Percentiles rank a stretch among this genome's conserved stretches.
Conservation (phyloP, 2,113 vertebrate species). For the Ursus arctos region DNA sequence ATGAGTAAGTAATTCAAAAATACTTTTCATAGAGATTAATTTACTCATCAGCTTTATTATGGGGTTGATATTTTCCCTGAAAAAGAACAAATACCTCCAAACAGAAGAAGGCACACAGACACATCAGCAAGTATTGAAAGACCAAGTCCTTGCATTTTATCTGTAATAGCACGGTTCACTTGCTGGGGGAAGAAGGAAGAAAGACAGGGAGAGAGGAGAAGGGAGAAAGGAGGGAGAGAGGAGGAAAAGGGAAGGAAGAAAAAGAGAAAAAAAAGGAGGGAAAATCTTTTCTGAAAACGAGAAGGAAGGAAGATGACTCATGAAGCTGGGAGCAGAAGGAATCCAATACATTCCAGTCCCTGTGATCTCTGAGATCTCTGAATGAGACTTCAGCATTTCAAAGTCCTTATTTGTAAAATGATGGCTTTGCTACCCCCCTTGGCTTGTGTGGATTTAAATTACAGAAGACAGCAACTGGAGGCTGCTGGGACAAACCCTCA, state of each 20-base stretch:
- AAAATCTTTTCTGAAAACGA: neutral
- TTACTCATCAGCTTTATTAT: slow-evolving; percentile 41
- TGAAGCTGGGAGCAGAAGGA: neutral
- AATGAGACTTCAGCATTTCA: neutral
- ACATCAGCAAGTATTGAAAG: neutral
- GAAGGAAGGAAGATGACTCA: neutral
- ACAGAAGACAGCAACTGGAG: neutral
- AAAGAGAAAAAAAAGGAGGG: too few relatives aligned
- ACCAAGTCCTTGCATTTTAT: neutral
- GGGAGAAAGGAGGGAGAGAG: neutral
- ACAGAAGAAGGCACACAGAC: neutral
- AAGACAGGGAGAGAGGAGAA: too few relatives aligned
- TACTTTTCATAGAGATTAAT: slow-evolving; percentile 73
- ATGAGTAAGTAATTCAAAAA: slow-evolving; percentile 65
- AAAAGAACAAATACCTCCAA: neutral
- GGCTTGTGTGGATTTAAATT: slow-evolving; percentile 3
- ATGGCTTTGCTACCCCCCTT: neutral
- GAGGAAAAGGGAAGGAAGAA: neutral
- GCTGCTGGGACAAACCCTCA: neutral
- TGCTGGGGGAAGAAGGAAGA: neutral
- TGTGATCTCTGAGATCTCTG: neutral
- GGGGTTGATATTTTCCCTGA: slow-evolving; percentile 20
- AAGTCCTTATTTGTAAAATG: neutral
- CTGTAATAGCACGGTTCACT: neutral
- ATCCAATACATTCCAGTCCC: neutral